Evolutionary conservation across 2,888 invertebrate genomes (phyloP), one percentile per base, ranked within the genome.

Genomic region (Ischnura elegans): DNA sequence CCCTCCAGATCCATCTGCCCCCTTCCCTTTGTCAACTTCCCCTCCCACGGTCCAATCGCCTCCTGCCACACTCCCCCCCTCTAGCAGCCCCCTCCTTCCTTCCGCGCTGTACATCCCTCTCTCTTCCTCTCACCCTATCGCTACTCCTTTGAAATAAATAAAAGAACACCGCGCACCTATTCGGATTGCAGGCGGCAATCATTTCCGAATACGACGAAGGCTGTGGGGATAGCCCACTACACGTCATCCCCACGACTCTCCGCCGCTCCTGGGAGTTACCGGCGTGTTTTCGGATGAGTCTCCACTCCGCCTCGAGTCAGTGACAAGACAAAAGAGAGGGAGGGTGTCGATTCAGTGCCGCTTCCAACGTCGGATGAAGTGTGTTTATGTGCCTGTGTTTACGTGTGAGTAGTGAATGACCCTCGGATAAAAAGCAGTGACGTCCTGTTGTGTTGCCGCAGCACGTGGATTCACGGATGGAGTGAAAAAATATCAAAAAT

Each of bases 91-190:
- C 36, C 45, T 16, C 93, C 36, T 61, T 61, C 87, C 19, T 47
- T 55, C 86, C 55, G 55, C 36, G 87, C 76, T 42, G 55, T 86
- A 84, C 51, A 46, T 86, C 93, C 8, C 46, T 55, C 87, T 76
- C 36, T 76, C 36, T 86, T 93, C 87, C 93, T 93, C 93, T 93
- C 86, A 87, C 87, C 93, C 94, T 93, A 93, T n/a, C 76, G 36
- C 76, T 36, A 25, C 76, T 76, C 76, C 76, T 76, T 76, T 76
- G 76, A 76, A 76, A 76, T 76, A 76, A 76, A 76, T 76, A 76
- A 76, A 76, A 29, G 76, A 76, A 76, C 25, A 36, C 76, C 76
- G 76, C 61, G 61, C 76, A 36, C 76, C 76, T 76, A 29, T 13
- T 76, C 36, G 76, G 76, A 76, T 76, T 36, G 10, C 76, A 76